Percentiles rank a stretch among this genome's conserved stretches.
These are phyloP conservation scores for Orientallactaga bullata DNA, from an alignment of 2,113 vertebrate genomes.

Conservation along the genomic window DNA sequence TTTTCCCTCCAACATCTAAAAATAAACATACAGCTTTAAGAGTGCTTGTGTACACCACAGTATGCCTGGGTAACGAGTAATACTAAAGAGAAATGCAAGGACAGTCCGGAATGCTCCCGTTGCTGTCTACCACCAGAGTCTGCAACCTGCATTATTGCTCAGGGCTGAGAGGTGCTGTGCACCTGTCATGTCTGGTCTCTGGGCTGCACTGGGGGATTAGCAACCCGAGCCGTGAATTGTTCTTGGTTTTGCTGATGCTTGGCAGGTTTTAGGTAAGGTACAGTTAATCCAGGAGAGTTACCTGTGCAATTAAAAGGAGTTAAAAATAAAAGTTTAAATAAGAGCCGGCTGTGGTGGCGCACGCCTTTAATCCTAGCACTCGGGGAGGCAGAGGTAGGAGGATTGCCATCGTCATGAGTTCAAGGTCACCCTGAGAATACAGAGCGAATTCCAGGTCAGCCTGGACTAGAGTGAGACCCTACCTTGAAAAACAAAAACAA, in stretches of 20 bases:
- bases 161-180: not conserved
- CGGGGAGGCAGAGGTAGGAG: no score
- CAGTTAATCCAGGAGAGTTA: not conserved
- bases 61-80: not conserved
- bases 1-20: not conserved
- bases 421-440: no score
- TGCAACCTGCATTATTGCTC: no score
- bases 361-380: no score
- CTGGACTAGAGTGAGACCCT: no score
- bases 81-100: not conserved
- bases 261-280: not conserved
- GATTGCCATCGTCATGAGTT: no score
- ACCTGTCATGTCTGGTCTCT: fast-evolving
- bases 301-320: conserved; percentile 19
- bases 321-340: not conserved
- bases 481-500: no score
- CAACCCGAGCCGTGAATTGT: not conserved
- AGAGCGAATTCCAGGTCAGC: no score
- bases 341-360: no score
- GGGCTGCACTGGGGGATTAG: not conserved
- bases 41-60: not conserved
- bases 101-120: fast-evolving
- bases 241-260: conserved; percentile 26
- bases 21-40: not conserved
- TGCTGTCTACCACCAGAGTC: not conserved